phyloP scores from a whole-genome alignment of 2,113 vertebrate species.

The Benitochromis conjunctus region DNA sequence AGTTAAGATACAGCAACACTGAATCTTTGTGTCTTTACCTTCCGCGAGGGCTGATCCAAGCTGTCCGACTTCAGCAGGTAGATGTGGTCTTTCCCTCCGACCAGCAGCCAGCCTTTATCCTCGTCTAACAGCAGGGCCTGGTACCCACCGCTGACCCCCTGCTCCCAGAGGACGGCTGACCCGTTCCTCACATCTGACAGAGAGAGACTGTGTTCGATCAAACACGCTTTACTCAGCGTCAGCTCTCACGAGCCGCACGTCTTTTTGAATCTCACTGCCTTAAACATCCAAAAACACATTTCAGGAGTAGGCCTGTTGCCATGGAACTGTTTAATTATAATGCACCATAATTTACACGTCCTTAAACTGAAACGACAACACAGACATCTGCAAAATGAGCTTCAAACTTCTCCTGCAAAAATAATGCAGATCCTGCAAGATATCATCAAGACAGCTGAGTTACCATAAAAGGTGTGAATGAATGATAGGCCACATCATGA shows the following conservation, averaged over 20 bases:
- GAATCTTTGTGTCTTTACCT: slow-evolving; percentile 57
- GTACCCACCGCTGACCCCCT: slow-evolving; percentile 64
- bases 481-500: rapidly evolving
- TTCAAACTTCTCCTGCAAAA: not conserved
- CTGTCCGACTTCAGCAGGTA: slow-evolving; percentile 78
- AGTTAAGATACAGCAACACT: not conserved
- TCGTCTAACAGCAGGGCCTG: slow-evolving; percentile 80
- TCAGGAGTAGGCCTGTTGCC: too few relatives aligned
- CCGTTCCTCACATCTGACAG: slow-evolving; percentile 76
- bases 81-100: slow-evolving; percentile 80
- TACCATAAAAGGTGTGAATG: not conserved
- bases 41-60: slow-evolving; percentile 62
- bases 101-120: slow-evolving; percentile 80
- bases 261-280: rapidly evolving
- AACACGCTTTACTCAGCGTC: rapidly evolving
- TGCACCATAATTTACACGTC: rapidly evolving
- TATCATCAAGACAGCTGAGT: not conserved
- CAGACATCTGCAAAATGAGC: not conserved
- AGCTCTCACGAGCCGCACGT: rapidly evolving
- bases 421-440: not conserved
- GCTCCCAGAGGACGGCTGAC: slow-evolving; percentile 69
- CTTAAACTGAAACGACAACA: not conserved
- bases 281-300: too few relatives aligned
- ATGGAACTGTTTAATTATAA: not conserved
- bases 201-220: not conserved